These are phyloP conservation scores for Poecilia wingei DNA, from an alignment of 2,797 vertebrate genomes.

Conservation along the genomic window DNA sequence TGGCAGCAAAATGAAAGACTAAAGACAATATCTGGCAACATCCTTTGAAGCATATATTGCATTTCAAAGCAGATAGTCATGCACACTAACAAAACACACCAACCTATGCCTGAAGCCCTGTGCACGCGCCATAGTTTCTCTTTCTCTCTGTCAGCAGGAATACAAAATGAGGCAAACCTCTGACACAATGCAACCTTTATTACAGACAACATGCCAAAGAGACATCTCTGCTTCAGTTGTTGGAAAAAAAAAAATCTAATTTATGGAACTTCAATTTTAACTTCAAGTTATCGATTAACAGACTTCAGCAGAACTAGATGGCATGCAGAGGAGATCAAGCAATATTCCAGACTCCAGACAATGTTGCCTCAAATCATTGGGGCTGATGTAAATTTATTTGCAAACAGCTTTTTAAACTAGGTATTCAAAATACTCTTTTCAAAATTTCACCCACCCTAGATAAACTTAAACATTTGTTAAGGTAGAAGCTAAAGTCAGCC, in stretches of 20 bases:
- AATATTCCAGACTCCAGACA: not conserved
- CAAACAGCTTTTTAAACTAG: not conserved
- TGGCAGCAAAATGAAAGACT: slow-evolving; percentile 64
- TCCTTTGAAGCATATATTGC: slow-evolving; percentile 62
- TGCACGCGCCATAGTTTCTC: slow-evolving; percentile 19
- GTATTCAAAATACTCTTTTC: not conserved
- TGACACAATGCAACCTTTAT: slow-evolving; percentile 18
- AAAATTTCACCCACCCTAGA: not conserved
- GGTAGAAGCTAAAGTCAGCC: not conserved
- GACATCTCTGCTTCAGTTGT: not conserved
- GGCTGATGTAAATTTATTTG: not conserved
- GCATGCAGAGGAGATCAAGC: too few species aligned
- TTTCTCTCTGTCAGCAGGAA: slow-evolving; percentile 66
- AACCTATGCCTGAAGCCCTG: slow-evolving; percentile 53
- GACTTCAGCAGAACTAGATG: too few species aligned
- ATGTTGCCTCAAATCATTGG: not conserved
- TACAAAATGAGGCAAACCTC: slow-evolving; percentile 36
- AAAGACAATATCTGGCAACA: slow-evolving; percentile 54
- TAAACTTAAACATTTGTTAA: too few species aligned
- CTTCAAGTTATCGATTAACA: not conserved
- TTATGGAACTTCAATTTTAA: not conserved
- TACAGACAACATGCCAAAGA: slow-evolving; percentile 9
- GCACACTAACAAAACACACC: slow-evolving; percentile 20
- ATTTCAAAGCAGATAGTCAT: slow-evolving; percentile 29
- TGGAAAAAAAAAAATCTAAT: not conserved